Conservation (phyloP, 2,113 vertebrate species). For the Onychorhynchus coronatus region DNA sequence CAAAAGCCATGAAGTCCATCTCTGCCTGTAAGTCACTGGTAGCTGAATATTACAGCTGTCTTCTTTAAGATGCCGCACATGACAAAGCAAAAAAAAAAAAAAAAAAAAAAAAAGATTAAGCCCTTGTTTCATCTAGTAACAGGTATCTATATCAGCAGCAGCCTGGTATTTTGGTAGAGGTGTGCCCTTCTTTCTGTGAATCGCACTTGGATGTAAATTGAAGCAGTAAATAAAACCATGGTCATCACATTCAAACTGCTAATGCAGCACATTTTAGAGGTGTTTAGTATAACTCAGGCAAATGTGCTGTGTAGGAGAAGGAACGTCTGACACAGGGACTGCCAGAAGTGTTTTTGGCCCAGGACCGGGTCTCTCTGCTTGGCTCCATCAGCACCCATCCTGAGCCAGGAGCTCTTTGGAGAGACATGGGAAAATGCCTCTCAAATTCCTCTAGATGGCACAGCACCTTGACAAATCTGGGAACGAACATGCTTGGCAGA, state of each 20-base stretch:
- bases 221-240: not conserved
- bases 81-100: not conserved
- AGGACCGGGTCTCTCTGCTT: accelerated
- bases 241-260: too few relatives aligned
- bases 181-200: not conserved
- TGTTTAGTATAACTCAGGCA: not conserved
- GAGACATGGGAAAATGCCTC: accelerated
- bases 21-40: not conserved
- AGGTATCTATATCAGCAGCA: not conserved
- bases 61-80: not conserved
- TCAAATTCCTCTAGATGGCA: slow-evolving; percentile 27
- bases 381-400: accelerated
- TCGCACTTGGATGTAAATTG: not conserved
- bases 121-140: not conserved
- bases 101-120: not conserved
- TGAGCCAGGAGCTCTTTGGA: not conserved
- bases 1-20: not conserved
- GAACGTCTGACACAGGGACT: not conserved
- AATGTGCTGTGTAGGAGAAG: not conserved
- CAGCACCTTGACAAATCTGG: not conserved
- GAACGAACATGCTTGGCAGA: accelerated
- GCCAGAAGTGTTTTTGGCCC: not conserved
- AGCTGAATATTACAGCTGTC: not conserved
- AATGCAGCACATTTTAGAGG: not conserved
- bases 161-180: not conserved